phyloP scores from a whole-genome alignment of 2,888 invertebrate species.

The Stratiomys singularior region DNA sequence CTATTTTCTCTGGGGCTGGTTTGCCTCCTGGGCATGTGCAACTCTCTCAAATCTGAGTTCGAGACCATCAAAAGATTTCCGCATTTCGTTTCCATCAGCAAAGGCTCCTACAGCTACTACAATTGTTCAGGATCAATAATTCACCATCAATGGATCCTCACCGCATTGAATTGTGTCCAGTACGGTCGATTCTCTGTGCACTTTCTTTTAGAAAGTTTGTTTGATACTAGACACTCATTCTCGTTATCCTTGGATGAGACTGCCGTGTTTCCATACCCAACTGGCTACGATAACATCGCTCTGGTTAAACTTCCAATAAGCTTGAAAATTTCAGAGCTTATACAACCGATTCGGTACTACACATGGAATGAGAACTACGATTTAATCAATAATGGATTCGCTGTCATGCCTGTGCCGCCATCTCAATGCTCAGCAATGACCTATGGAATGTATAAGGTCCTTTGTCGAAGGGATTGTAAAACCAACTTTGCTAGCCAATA shows the following conservation, averaged over 20 bases:
- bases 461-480: conserved; percentile 46
- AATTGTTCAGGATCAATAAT: too few relatives aligned
- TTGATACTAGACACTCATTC: too few relatives aligned
- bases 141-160: too few relatives aligned
- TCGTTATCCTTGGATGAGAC: conserved; percentile 47
- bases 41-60: too few relatives aligned
- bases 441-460: conserved; percentile 53
- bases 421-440: conserved; percentile 46
- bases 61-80: conserved; percentile 42
- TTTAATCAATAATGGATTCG: conserved; percentile 39
- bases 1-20: too few relatives aligned
- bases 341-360: too few relatives aligned
- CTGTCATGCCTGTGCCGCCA: conserved; percentile 53
- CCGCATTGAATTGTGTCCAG: too few relatives aligned
- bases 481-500: conserved; percentile 14
- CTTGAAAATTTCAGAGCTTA: conserved; percentile 49
- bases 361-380: conserved; percentile 10
- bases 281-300: conserved; percentile 48
- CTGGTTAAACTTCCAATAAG: conserved; percentile 50
- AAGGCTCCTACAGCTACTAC: neutral
- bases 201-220: too few relatives aligned
- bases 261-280: conserved; percentile 42
- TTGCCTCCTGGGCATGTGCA: too few relatives aligned
- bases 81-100: conserved; percentile 44
- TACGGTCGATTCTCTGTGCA: too few relatives aligned